These are phyloP conservation scores for Lepus oiostolus DNA, from an alignment of 2,797 vertebrate genomes.

Conservation along the genomic window DNA sequence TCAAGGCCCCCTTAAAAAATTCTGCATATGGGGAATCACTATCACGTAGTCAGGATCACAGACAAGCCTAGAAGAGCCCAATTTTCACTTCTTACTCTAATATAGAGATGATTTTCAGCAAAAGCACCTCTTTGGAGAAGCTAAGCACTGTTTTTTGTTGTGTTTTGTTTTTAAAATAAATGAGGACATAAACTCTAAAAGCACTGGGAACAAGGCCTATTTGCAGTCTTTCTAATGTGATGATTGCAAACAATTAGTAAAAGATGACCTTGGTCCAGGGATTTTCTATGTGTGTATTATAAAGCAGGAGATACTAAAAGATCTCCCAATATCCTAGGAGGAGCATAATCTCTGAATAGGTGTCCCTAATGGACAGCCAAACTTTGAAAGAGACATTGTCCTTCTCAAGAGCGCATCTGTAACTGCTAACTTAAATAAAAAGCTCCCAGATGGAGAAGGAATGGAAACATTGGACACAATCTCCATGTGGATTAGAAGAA, in stretches of 20 bases:
- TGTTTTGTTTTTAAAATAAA: not conserved
- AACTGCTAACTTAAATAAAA: conserved; percentile 14
- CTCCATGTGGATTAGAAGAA: conserved; percentile 49
- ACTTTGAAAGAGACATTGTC: not conserved
- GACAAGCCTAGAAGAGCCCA: not conserved
- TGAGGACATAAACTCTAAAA: not conserved
- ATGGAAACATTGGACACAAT: not conserved
- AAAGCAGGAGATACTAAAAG: conserved; percentile 18
- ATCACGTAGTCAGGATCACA: not conserved
- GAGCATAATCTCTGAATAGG: not conserved
- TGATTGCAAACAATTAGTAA: conserved; percentile 17
- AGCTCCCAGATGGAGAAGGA: not conserved
- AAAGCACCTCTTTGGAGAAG: conserved; percentile 17
- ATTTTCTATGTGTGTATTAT: conserved; percentile 5
- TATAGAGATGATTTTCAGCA: not conserved
- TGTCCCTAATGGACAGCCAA: not conserved
- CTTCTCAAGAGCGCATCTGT: not conserved
- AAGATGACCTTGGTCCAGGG: not conserved
- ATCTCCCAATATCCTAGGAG: not conserved
- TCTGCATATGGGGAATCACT: not conserved
- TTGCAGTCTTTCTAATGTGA: not conserved
- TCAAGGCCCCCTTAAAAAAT: not conserved
- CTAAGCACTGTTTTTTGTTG: not conserved
- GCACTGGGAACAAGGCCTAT: not conserved
- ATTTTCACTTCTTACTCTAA: conserved; percentile 34